phyloP scores from a whole-genome alignment of 35 echinoderm and acorn worm species.

The Chiridota heheva region DNA sequence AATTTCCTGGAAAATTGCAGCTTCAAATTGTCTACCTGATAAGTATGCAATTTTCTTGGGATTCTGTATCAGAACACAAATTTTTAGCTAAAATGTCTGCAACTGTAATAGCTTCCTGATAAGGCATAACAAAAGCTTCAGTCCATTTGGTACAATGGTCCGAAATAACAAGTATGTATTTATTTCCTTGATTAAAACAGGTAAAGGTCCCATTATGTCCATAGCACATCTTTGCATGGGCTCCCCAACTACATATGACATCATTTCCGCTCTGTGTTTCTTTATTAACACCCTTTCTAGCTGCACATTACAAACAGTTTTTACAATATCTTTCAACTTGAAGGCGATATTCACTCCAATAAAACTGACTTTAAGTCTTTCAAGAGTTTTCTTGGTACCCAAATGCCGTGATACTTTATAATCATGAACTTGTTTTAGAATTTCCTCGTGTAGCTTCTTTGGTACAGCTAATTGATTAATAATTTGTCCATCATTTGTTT shows the following conservation, averaged over 20 bases:
- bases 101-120: slow-evolving; percentile 60
- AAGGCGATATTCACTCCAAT: too few species aligned
- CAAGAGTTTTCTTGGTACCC: not conserved
- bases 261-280: slow-evolving; percentile 16
- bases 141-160: slow-evolving; percentile 74
- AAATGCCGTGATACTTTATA: slow-evolving; percentile 11
- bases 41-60: slow-evolving; percentile 26
- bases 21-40: slow-evolving; percentile 63
- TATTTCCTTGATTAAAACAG: slow-evolving; percentile 40
- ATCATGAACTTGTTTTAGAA: slow-evolving; percentile 24
- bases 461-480: slow-evolving; percentile 10
- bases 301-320: not conserved
- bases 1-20: slow-evolving; percentile 41
- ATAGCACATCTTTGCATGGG: slow-evolving; percentile 47
- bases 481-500: slow-evolving; percentile 14
- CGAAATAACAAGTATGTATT: slow-evolving; percentile 39
- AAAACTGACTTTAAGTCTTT: too few species aligned
- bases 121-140: slow-evolving; percentile 48
- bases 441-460: not conserved
- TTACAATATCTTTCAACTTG: too few species aligned
- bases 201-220: slow-evolving; percentile 54
- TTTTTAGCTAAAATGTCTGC: slow-evolving; percentile 31
- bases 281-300: slow-evolving; percentile 3
- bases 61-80: slow-evolving; percentile 41
- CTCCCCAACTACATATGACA: slow-evolving; percentile 8